Evolutionary conservation across 2,888 invertebrate genomes (phyloP).

Genomic region (Monochamus alternatus): DNA sequence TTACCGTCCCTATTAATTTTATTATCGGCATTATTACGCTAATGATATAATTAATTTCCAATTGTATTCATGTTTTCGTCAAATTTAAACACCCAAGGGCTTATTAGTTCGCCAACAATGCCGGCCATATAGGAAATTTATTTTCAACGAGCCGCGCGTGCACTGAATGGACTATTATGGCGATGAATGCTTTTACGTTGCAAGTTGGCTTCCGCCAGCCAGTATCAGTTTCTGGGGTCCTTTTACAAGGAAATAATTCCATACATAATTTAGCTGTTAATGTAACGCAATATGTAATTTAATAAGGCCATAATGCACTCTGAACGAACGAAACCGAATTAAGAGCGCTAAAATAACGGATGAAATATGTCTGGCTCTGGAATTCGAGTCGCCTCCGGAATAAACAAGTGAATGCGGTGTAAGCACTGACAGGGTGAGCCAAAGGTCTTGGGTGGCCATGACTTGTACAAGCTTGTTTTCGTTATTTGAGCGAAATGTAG

Average conservation of each 20-base stretch:
- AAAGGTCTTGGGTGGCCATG: too few species aligned
- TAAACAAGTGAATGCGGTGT: too few species aligned
- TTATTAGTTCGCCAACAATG: slow-evolving; percentile 1
- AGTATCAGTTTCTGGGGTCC: slow-evolving; percentile 5
- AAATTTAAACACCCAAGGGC: background rate
- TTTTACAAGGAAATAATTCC: slow-evolving; percentile 8
- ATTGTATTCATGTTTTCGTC: too few species aligned
- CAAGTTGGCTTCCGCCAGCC: background rate
- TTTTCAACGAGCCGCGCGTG: slow-evolving; percentile 1
- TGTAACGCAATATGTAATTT: slow-evolving; percentile 9
- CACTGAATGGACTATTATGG: slow-evolving; percentile 3
- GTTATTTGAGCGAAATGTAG: too few species aligned
- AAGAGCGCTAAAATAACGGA: background rate
- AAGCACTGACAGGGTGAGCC: too few species aligned
- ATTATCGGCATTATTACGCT: too few species aligned
- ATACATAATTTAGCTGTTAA: background rate
- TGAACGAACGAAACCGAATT: background rate
- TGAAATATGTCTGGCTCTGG: too few species aligned
- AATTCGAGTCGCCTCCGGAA: too few species aligned
- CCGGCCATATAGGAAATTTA: slow-evolving; percentile 9
- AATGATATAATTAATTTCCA: too few species aligned
- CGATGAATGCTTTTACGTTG: slow-evolving; percentile 5
- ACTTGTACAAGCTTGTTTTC: too few species aligned
- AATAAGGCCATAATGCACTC: slow-evolving; percentile 1
- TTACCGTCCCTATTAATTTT: too few species aligned